A percentile compares a stretch with the other conserved stretches of the same genome.
phyloP scores from a whole-genome alignment of 2,888 invertebrate genomes.

The Oscheius sp. region DNA sequence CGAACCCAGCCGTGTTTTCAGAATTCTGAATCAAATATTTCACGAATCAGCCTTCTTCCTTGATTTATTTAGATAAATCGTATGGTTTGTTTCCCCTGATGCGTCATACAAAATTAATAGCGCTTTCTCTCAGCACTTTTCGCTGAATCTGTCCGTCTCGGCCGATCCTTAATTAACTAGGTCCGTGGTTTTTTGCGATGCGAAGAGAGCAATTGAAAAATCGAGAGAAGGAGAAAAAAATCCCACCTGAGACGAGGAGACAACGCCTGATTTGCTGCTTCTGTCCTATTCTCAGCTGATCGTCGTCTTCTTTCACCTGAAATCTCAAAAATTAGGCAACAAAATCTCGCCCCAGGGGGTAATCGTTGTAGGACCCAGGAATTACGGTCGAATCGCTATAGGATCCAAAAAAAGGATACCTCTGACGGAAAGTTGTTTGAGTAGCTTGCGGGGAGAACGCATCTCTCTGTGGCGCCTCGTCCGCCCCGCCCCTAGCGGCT shows the following conservation, averaged over 20 bases:
- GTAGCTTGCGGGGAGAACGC: constrained; percentile 47
- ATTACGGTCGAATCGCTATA: neutral
- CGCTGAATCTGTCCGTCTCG: neutral
- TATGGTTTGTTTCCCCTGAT: too few species aligned
- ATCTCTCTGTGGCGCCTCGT: constrained; percentile 17
- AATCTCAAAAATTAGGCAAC: constrained; percentile 5
- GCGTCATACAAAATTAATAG: too few species aligned
- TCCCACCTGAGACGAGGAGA: constrained; percentile 29
- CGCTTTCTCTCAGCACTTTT: neutral
- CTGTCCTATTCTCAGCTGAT: constrained; percentile 47
- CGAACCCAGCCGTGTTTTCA: too few species aligned
- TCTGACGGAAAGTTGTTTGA: constrained; percentile 48
- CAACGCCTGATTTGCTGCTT: constrained; percentile 32
- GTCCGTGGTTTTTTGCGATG: neutral
- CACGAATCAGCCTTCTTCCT: too few species aligned
- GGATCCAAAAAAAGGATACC: neutral
- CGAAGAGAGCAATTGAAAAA: neutral
- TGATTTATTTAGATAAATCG: too few species aligned
- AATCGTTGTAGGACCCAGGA: neutral
- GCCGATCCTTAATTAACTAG: neutral
- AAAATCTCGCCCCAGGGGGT: neutral
- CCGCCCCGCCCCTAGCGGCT: constrained; percentile 13
- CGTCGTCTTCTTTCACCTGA: constrained; percentile 58
- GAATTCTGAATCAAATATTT: too few species aligned
- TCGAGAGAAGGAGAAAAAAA: neutral